Conservation (phyloP, 1,140 invertebrate species). For the Gyrodactylus salaris region DNA sequence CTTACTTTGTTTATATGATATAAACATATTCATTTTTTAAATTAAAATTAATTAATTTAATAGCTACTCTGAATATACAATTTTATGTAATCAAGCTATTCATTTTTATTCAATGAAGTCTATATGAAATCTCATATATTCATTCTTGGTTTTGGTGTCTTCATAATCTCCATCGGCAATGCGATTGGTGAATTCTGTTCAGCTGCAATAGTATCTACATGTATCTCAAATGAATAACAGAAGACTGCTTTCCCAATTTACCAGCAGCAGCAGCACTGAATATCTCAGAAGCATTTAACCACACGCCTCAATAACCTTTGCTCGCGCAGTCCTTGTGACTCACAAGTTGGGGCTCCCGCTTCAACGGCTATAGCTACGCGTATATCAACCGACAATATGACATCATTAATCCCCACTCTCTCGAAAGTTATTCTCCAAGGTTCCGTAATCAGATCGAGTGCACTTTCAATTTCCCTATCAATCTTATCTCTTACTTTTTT, state of each 20-base stretch:
- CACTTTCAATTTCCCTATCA: not conserved
- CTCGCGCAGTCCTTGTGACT: not conserved
- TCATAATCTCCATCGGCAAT: constrained; percentile 50
- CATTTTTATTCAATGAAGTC: too few relatives aligned
- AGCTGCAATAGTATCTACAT: constrained; percentile 50
- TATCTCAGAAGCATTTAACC: not conserved
- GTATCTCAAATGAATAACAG: constrained; percentile 37
- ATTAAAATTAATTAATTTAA: too few relatives aligned
- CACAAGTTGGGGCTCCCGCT: too few relatives aligned
- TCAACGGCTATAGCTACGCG: not conserved
- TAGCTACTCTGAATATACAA: too few relatives aligned
- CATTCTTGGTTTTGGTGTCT: too few relatives aligned
- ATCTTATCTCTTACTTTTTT: too few relatives aligned
- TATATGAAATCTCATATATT: too few relatives aligned
- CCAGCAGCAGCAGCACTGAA: not conserved
- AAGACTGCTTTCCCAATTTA: not conserved
- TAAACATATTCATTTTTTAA: too few relatives aligned
- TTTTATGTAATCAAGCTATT: too few relatives aligned
- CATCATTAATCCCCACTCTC: not conserved
- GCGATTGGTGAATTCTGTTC: constrained; percentile 88
- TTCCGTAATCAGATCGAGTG: not conserved
- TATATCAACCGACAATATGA: not conserved
- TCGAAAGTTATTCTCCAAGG: not conserved
- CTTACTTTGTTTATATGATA: too few relatives aligned
- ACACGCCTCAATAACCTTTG: not conserved